Evolutionary conservation across 2,797 vertebrate species (phyloP), one percentile per base, ranked within the genome.

Genomic region (Iguana delicatissima): DNA sequence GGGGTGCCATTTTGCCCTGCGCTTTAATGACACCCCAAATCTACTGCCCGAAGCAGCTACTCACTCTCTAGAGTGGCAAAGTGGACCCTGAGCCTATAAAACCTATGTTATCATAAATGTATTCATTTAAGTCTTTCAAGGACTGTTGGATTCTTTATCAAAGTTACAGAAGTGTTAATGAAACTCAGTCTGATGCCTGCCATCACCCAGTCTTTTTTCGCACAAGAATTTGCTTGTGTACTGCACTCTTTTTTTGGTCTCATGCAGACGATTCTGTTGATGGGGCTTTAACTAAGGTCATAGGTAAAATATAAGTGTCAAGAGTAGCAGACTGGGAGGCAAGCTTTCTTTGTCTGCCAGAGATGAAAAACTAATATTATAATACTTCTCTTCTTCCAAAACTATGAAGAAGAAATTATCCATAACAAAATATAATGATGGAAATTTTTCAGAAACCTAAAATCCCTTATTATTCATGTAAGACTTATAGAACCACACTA

Each of bases 371-470:
- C 29, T 82, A 57, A 76, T 1, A 38, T 4, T 90, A 32, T 86
- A 46, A 89, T 20, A 73, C 79, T 42, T 24, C 7, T 86, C 76
- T 87, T 80, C 32, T 52, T 62, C 85, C 81, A 92, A 38, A 46
- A 32, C 38, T 38, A 67, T 84, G 82, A 62, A 26, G 10, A 91
- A 89, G 92, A 4, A 52, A 90, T 81, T 86, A 84, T 42, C 24
- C 87, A 92, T 7, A 22, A 85, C 3, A 89, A 84, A 93, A 79
- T 14, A 55, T 26, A 88, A 86, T 86, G 87, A 46, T 67, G 74
- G 4, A 89, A 24, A 35, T 32, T 46, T 55, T 87, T 89, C 80
- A 84, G 57, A 72, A 42, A 86, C 12, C 22, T 69, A 16, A 88
- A 77, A 87, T 26, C 1, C 32, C 20, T 64, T 29, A 24, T 4